Base-by-base conservation (phyloP, 2,113 vertebrate genomes). In the Anser brachyrhynchus region DNA sequence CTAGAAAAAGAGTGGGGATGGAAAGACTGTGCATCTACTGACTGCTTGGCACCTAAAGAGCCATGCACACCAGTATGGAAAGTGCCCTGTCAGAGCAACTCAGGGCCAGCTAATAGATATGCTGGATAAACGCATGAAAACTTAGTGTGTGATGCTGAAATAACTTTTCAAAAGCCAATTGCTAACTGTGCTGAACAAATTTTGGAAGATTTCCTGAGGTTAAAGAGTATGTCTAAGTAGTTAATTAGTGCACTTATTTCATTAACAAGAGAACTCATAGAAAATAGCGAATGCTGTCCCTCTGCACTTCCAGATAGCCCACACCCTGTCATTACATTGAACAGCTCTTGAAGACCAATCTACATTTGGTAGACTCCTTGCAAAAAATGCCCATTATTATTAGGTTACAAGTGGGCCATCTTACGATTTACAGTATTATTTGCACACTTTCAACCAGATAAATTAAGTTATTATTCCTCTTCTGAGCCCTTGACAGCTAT, bases 31-130 rank as follows among this genome's bases (percentile, higher is more conserved):
- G 20, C 33, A 28, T 39, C 28, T 80, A 8, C 37, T 76, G 55
- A 26, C 11, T 51, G 33, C 28, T 70, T 20, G 57, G 41, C 16
- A 28, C 43, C 7, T 58, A 13, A 18, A 17, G 10, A 64, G 35
- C 29, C 35, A n/a, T 15, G 14, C 1, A 0, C 58, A 35, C 9
- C 1, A 0, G 37, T 57, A 29, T 25, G 49, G 55, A 31, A 62
- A 22, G 29, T 31, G n/a, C 28, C 28, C 41, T 44, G 26, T 44
- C 1, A 1, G 49, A 49, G 28, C 19, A 57, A 58, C 51, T 82
- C 37, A 71, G 70, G 18, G 51, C 18, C 33, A 44, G 26, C 35
- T 58, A 13, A 64, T 52, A 69, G 49, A 52, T 62, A 20, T 13
- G 43, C 31, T 19, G 22, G 14, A 33, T 33, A 65, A 51, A 21